Evolutionary conservation across 2,888 invertebrate species (phyloP).

Genomic region (Arctia plantaginis): DNA sequence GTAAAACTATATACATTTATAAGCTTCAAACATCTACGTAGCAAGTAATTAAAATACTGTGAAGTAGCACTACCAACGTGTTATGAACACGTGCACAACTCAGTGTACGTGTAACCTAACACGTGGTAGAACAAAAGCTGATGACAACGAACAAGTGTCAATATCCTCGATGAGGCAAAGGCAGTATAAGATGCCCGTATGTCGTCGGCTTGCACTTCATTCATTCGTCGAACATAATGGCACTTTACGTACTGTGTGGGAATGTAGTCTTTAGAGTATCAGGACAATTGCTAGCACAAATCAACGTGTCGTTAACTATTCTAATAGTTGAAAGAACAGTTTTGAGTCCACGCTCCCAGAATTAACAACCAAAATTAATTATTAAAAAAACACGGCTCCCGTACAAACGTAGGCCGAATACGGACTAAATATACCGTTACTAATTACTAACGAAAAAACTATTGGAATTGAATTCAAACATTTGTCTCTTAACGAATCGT

Average conservation of each 20-base stretch:
- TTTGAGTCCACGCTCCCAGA: slow-evolving; percentile 58
- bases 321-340: slow-evolving; percentile 51
- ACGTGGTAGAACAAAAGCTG: slow-evolving; percentile 79
- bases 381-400: slow-evolving; percentile 72
- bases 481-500: slow-evolving; percentile 87
- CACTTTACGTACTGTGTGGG: slow-evolving; percentile 72
- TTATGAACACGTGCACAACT: slow-evolving; percentile 71
- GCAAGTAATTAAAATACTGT: slow-evolving; percentile 20
- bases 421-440: slow-evolving; percentile 80
- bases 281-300: slow-evolving; percentile 15
- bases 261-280: slow-evolving; percentile 54
- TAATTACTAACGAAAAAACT: slow-evolving; percentile 79
- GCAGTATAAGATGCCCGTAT: slow-evolving; percentile 83
- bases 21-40: neutral
- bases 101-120: slow-evolving; percentile 73
- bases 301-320: slow-evolving; percentile 35
- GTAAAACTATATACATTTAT: neutral
- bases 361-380: slow-evolving; percentile 78
- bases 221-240: slow-evolving; percentile 74
- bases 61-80: slow-evolving; percentile 43
- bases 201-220: slow-evolving; percentile 74
- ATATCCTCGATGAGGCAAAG: slow-evolving; percentile 76
- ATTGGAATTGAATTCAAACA: slow-evolving; percentile 85
- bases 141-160: slow-evolving; percentile 80
- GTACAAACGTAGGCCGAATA: slow-evolving; percentile 71